A percentile compares a stretch with the other conserved stretches of the same genome.
phyloP scores from a whole-genome alignment of 2,113 vertebrate genomes.

The Malurus melanocephalus region DNA sequence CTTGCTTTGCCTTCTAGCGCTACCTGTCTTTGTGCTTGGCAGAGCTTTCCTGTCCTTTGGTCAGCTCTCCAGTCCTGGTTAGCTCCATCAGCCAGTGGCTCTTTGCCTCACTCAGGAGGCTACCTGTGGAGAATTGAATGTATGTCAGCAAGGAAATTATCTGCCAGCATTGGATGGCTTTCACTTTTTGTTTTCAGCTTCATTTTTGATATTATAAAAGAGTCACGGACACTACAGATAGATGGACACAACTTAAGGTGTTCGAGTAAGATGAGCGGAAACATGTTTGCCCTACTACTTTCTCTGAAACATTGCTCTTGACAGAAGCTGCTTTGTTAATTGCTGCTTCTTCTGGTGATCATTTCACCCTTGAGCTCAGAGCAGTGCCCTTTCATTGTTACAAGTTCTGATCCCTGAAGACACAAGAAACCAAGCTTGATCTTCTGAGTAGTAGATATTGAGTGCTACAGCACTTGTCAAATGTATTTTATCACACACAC shows the following conservation, averaged over 20 bases:
- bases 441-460: background rate
- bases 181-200: background rate
- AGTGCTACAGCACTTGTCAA: background rate
- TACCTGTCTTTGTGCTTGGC: background rate
- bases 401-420: background rate
- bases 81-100: background rate
- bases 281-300: background rate
- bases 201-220: background rate
- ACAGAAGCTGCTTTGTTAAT: background rate
- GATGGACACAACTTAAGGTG: background rate
- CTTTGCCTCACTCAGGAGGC: background rate
- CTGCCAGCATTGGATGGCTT: background rate
- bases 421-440: background rate
- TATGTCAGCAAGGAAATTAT: background rate
- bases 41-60: constrained; percentile 6
- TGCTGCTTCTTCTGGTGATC: background rate
- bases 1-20: background rate
- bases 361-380: background rate
- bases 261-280: background rate
- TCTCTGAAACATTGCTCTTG: background rate
- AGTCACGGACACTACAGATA: background rate
- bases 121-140: background rate
- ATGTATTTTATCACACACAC: background rate
- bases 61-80: background rate
- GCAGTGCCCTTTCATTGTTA: background rate